Evolutionary conservation across 2,113 vertebrate genomes (phyloP).

Genomic region (Bombycilla garrulus): DNA sequence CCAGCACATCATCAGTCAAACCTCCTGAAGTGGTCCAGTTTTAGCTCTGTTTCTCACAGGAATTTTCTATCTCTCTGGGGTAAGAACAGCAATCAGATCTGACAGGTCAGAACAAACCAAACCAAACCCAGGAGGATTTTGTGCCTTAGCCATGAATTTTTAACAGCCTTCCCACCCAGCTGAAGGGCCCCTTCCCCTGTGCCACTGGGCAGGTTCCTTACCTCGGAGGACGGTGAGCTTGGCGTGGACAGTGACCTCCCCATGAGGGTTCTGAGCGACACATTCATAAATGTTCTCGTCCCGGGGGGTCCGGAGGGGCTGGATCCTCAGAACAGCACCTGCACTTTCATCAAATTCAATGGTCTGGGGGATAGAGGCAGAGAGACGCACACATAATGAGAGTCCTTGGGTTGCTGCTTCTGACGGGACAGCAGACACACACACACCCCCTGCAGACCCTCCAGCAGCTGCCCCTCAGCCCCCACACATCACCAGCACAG

Average conservation of each 20-base stretch:
- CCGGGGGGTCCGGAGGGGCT: constrained; percentile 91
- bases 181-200: not conserved
- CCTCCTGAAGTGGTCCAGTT: not conserved
- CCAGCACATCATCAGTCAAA: not conserved
- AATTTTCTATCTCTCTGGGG: not conserved
- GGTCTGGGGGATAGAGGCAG: constrained; percentile 72
- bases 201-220: constrained; percentile 34
- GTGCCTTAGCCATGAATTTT: not conserved
- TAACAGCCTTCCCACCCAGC: not conserved
- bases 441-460: not conserved
- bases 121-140: not conserved
- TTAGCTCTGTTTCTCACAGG: not conserved
- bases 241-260: constrained; percentile 89
- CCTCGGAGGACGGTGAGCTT: constrained; percentile 97
- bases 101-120: not conserved
- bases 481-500: fast-evolving
- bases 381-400: not conserved
- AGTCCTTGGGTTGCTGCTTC: not conserved
- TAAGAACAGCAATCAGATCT: not conserved
- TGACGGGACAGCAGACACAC: not conserved
- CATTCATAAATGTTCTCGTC: constrained; percentile 97
- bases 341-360: constrained; percentile 97
- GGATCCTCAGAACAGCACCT: constrained; percentile 92
- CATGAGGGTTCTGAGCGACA: constrained; percentile 88
- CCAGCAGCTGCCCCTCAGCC: not conserved